A percentile compares a stretch with the other conserved stretches of the same genome.
Evolutionary conservation across 2,888 invertebrate species (phyloP).

Genomic region (Phengaris arion): DNA sequence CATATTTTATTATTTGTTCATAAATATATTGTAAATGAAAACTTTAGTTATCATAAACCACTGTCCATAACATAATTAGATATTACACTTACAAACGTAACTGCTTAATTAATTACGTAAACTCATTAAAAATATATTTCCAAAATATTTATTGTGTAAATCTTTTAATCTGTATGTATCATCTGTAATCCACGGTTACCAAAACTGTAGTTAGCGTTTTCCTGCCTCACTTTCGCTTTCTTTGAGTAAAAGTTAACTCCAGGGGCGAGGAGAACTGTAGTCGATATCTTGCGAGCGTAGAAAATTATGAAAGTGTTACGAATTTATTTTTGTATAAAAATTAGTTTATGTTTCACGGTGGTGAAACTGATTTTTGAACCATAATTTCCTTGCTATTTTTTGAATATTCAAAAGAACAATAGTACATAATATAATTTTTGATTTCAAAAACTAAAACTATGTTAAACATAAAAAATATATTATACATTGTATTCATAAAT

Average conservation of each 20-base stretch:
- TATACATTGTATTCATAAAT: no score
- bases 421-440: neutral
- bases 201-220: constrained; percentile 18
- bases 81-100: neutral
- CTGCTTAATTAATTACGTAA: neutral
- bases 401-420: constrained; percentile 5
- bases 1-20: neutral
- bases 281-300: constrained; percentile 25
- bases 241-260: constrained; percentile 30
- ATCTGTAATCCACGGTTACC: constrained; percentile 8
- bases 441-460: neutral
- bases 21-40: neutral
- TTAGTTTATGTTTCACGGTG: constrained; percentile 22
- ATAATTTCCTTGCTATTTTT: neutral
- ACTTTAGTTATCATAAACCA: neutral
- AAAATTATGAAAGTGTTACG: constrained; percentile 29
- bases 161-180: neutral
- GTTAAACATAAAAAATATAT: neutral
- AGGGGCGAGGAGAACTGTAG: constrained; percentile 1
- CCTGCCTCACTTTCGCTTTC: constrained; percentile 14
- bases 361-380: neutral
- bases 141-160: constrained; percentile 16
- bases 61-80: neutral
- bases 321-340: constrained; percentile 27
- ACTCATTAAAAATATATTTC: constrained; percentile 14